Conservation (phyloP, 1,140 invertebrate species). For the Penaeus vannamei region DNA sequence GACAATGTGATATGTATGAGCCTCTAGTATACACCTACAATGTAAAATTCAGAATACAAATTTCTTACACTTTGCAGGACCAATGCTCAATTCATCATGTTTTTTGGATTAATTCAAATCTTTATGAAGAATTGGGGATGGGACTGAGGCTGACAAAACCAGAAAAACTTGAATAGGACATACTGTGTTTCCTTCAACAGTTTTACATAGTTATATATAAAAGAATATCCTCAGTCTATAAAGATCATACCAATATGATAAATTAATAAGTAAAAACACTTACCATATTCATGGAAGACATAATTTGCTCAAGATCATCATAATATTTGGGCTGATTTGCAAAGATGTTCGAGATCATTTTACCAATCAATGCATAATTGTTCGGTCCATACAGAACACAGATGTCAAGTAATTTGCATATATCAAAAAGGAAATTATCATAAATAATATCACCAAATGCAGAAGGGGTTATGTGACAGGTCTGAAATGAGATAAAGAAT, state of each 20-base stretch:
- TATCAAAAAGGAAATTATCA: slow-evolving; percentile 85
- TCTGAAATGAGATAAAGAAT: slow-evolving; percentile 71
- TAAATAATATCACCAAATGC: slow-evolving; percentile 82
- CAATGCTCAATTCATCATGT: neutral
- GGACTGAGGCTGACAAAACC: no score
- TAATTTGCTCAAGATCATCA: slow-evolving; percentile 75
- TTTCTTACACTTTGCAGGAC: slow-evolving; percentile 7
- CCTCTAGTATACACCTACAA: no score
- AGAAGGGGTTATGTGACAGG: slow-evolving; percentile 78
- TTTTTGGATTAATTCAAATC: no score
- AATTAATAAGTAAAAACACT: neutral
- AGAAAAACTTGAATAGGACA: no score
- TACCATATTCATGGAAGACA: slow-evolving; percentile 42
- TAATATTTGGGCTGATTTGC: slow-evolving; percentile 80
- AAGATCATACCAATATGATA: neutral
- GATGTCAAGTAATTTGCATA: slow-evolving; percentile 85
- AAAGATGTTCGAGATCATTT: slow-evolving; percentile 80
- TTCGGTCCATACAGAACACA: slow-evolving; percentile 81
- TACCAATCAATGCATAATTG: slow-evolving; percentile 77
- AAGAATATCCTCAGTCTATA: no score
- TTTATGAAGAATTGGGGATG: no score
- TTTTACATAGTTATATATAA: no score
- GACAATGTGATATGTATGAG: neutral
- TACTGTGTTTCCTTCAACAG: no score
- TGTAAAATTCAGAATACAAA: neutral